Evolutionary conservation across 2,888 invertebrate genomes (phyloP).

Genomic region (Exephanes ischioxanthus): DNA sequence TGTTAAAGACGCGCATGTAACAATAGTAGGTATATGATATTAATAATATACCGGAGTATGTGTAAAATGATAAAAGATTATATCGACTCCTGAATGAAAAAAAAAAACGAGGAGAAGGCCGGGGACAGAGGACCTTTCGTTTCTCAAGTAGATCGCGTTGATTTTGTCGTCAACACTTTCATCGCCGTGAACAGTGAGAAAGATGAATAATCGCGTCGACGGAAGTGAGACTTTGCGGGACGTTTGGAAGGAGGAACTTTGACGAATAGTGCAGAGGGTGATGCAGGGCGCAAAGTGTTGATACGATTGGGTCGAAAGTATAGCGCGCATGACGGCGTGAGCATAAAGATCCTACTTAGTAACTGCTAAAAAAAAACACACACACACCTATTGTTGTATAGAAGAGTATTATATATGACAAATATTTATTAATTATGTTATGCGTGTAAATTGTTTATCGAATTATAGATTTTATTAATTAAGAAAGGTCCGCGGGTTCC

Average conservation of each 20-base stretch:
- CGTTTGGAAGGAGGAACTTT: neutral
- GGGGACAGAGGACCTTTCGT: conserved; percentile 49
- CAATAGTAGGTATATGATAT: conserved; percentile 17
- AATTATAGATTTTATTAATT: conserved; percentile 74
- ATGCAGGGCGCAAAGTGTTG: neutral
- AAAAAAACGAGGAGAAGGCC: neutral
- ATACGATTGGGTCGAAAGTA: conserved; percentile 13
- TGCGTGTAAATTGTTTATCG: conserved; percentile 83
- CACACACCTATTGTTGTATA: conserved; percentile 81
- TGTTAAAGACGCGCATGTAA: conserved; percentile 24
- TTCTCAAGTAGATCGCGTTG: conserved; percentile 35
- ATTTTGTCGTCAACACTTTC: conserved; percentile 20
- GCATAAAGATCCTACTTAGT: conserved; percentile 75
- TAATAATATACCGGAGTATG: conserved; percentile 12
- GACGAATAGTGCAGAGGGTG: neutral
- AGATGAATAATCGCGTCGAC: neutral
- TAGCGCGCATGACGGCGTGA: conserved; percentile 18
- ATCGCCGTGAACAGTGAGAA: neutral
- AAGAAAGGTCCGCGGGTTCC: conserved; percentile 47
- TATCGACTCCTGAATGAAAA: conserved; percentile 5
- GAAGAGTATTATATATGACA: conserved; percentile 74
- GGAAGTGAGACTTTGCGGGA: conserved; percentile 1
- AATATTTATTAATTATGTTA: conserved; percentile 82
- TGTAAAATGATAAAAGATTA: neutral
- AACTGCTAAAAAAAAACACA: conserved; percentile 69